A percentile compares a stretch with the other conserved stretches of the same genome.
Conservation (phyloP, 1,140 invertebrate species). For the Drosophila ficusphila region DNA sequence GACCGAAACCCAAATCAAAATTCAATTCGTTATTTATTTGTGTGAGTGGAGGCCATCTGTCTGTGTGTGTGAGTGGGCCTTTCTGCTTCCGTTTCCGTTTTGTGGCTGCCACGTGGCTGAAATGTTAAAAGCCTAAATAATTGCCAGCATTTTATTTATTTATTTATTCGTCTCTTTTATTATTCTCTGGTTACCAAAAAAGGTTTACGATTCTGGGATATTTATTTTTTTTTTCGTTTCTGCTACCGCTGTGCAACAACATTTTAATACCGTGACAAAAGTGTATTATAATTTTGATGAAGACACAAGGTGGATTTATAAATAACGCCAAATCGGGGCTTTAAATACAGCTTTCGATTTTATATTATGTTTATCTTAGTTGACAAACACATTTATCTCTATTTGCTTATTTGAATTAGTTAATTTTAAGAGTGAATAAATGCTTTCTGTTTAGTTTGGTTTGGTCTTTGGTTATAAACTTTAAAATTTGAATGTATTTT, state of each 20-base stretch:
- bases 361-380: not conserved
- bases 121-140: constrained; percentile 74
- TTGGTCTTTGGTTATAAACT: no score
- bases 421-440: no score
- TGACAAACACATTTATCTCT: not conserved
- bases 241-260: constrained; percentile 4
- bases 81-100: constrained; percentile 66
- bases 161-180: constrained; percentile 39
- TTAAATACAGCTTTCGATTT: not conserved
- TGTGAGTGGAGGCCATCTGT: not conserved
- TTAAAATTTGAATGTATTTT: no score
- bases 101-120: constrained; percentile 67
- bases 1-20: constrained; percentile 61
- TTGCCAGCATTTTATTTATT: constrained; percentile 64
- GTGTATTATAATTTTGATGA: constrained; percentile 14
- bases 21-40: constrained; percentile 46
- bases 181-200: constrained; percentile 17
- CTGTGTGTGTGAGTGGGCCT: constrained; percentile 5
- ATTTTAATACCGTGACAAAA: constrained; percentile 22
- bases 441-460: no score
- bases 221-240: constrained; percentile 1
- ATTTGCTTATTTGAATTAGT: no score
- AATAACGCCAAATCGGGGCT: not conserved
- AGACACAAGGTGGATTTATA: constrained; percentile 2
- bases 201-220: constrained; percentile 18